Evolutionary conservation across 2,888 invertebrate genomes (phyloP), one percentile per base, ranked within the genome.

Genomic region (Nomada ruficornis): DNA sequence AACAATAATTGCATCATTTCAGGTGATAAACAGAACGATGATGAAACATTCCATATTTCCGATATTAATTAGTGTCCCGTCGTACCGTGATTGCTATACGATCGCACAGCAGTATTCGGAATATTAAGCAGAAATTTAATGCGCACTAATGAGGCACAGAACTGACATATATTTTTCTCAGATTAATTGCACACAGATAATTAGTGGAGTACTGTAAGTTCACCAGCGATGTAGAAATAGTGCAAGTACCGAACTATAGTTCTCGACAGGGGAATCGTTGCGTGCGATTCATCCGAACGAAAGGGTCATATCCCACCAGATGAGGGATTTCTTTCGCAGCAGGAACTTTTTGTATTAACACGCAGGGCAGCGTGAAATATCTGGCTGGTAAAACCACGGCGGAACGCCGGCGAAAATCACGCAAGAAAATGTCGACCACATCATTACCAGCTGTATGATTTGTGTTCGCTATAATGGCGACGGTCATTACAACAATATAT

Each of bases 331-430:
- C 79, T 55, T 63, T 78, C 63, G 68, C 78, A 26, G 62, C 54
- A 15, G 57, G 47, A 59, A 69, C 54, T 77, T 79, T 77, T 79
- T 79, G 69, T 64, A 69, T 79, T 69, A 77, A 77, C 78, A 69
- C 78, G 78, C 68, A 78, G 63, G 20, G 68, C 47, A 36, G 54
- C 68, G 79, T 79, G 79, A 79, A 77, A 79, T 79, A 79, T 69
- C 68, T 55, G 36, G 18, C 50, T 36, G 50, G 26, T 59, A 54
- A 70, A 70, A 78, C 65, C 78, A 65, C 70, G 54, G 23, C 70
- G 70, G 67, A 71, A 71, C 59, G 29, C 59, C 20, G 60, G 29
- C 47, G 63, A 80, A 78, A 71, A 59, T 78, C 80, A 80, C 80
- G 80, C 80, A 69, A 80, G 79, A 80, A 80, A 70, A 79, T 65